These are phyloP conservation scores for Xestia rhomboidea DNA, from an alignment of 2,888 invertebrate species.

Conservation along the genomic window DNA sequence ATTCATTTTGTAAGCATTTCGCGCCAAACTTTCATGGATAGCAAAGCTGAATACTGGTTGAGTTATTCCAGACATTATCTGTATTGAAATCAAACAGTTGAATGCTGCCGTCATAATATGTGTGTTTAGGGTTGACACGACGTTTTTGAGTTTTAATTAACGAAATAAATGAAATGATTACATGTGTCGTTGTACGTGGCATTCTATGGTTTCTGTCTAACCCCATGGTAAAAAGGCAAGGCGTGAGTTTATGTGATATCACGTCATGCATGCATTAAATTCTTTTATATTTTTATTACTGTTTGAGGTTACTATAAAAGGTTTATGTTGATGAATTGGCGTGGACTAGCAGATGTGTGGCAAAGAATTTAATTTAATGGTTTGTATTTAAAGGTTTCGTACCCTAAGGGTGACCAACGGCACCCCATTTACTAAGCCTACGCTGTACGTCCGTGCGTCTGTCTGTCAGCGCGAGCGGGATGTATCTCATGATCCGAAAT, in stretches of 20 bases:
- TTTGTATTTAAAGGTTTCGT: neutral
- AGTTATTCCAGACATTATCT: conserved; percentile 50
- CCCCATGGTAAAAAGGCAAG: too few species aligned
- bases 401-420: too few species aligned
- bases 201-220: too few species aligned
- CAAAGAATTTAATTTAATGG: neutral
- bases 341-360: neutral
- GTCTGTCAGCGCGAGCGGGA: too few species aligned
- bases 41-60: conserved; percentile 16
- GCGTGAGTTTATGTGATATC: too few species aligned
- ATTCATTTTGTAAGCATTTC: conserved; percentile 32
- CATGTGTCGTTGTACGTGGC: neutral
- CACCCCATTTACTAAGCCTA: too few species aligned
- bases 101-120: conserved; percentile 18
- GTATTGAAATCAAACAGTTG: conserved; percentile 56
- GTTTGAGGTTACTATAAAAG: neutral
- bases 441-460: too few species aligned
- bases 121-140: conserved; percentile 36
- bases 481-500: too few species aligned
- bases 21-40: conserved; percentile 14
- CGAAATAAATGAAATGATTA: neutral
- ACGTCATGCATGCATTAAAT: too few species aligned
- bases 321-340: neutral
- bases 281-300: too few species aligned
- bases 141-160: neutral